Percentiles rank a stretch among this genome's conserved stretches.
Conservation (phyloP, 2,888 invertebrate species). For the Melipona beecheii region DNA sequence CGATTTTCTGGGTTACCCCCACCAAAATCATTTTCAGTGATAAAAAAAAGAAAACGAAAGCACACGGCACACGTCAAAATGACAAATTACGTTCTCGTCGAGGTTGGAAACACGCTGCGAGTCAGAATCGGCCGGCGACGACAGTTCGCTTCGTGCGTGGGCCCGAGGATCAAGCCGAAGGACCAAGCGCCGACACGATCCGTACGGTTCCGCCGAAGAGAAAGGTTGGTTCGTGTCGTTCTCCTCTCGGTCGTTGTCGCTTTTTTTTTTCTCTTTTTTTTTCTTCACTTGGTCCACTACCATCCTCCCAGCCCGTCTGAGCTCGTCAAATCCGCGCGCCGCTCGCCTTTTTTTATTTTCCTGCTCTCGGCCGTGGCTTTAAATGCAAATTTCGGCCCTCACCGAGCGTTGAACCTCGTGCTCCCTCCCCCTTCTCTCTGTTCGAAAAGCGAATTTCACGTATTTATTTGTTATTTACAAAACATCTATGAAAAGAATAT, state of each 20-base stretch:
- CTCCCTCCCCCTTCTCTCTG: neutral
- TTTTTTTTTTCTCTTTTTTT: neutral
- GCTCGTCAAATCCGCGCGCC: constrained; percentile 64
- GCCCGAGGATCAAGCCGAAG: constrained; percentile 7
- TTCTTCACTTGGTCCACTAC: constrained; percentile 14
- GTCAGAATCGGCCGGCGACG: neutral
- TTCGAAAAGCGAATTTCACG: neutral
- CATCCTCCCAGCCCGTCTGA: constrained; percentile 57
- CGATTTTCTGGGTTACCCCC: too few relatives aligned
- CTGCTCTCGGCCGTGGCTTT: constrained; percentile 63
- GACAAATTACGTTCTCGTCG: constrained; percentile 8
- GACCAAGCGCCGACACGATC: neutral
- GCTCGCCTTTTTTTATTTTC: constrained; percentile 49
- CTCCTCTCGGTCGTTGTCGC: constrained; percentile 18
- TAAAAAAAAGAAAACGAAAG: neutral
- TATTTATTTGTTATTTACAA: neutral
- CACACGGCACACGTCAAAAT: neutral
- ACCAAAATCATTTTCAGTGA: too few relatives aligned
- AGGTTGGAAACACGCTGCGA: neutral
- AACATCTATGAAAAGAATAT: too few relatives aligned
- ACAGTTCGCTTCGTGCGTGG: constrained; percentile 18
- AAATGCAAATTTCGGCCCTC: constrained; percentile 70
- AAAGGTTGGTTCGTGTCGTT: constrained; percentile 18
- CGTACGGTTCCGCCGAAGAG: neutral
- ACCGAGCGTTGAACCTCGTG: constrained; percentile 43